Base-by-base conservation (phyloP, 2,888 invertebrate species). In the Epirrhoe tristata region DNA sequence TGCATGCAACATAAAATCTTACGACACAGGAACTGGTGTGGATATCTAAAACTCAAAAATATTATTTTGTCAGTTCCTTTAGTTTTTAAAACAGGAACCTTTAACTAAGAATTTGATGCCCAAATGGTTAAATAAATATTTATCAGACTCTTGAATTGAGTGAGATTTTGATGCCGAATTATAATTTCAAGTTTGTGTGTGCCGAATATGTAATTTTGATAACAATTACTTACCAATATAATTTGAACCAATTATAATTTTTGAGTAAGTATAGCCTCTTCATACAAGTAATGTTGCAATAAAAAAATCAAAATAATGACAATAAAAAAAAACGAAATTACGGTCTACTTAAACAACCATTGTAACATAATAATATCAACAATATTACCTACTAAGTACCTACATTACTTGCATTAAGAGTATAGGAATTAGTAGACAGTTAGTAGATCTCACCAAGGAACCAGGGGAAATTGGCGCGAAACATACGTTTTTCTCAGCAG, bases 371-470 rank as follows among this genome's bases (percentile, higher is more conserved):
- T n/a, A n/a, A n/a, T 36, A 36, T 8, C 10, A 36, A 36, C 10
- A 36, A 36, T 36, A 36, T 39, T 10, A 12, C 39, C 78, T n/a
- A n/a, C n/a, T n/a, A n/a, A n/a, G n/a, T n/a, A n/a, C n/a, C n/a
- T 82, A 78, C 75, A 81, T 75, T 76, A 71, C 74, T 76, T 64
- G 63, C 16, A 73, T 70, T 76, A 71, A 76, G 74, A 70, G 88
- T 72, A 67, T 76, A 72, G 76, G 74, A 70, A 88, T 92, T 91
- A 91, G 90, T 91, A 80, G 74, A 80, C 77, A 81, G 92, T 93
- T 93, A 93, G 91, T 89, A 86, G 61, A 46, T 54, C 93, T 93
- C 93, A 93, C 93, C 93, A 91, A 75, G 83, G 88, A 86, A 81
- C 87, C 87, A 73, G 56, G 63, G 52, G 56, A 31, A 4, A 87